Conservation (phyloP, 2,797 vertebrate species). For the Gallinago solitaria region DNA sequence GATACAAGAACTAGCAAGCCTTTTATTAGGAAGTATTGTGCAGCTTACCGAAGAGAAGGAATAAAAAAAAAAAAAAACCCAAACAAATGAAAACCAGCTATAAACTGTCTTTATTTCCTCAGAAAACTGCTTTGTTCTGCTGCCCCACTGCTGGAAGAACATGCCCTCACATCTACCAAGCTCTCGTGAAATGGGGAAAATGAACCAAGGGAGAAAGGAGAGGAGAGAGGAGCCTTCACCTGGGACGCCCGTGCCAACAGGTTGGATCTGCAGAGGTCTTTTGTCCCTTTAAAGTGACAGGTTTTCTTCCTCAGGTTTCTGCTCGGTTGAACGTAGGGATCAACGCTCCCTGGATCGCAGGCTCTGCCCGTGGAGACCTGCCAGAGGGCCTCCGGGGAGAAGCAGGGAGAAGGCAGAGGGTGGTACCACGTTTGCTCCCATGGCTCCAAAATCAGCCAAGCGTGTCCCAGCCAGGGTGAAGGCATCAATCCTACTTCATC, state of each 20-base stretch:
- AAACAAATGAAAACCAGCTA: not conserved
- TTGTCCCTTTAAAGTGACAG: not conserved
- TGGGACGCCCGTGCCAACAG: not conserved
- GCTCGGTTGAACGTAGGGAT: not conserved
- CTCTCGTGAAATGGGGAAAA: not conserved
- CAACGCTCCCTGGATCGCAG: not conserved
- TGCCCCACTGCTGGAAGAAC: not conserved
- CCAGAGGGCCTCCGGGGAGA: not conserved
- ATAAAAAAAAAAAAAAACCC: not conserved
- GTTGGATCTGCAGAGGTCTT: not conserved
- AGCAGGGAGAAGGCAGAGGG: not conserved
- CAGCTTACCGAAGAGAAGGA: not conserved
- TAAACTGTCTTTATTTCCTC: not conserved
- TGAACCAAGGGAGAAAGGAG: not conserved
- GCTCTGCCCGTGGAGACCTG: not conserved
- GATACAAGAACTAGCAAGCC: conserved; percentile 9
- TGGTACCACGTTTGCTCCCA: not conserved
- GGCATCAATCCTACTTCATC: not conserved
- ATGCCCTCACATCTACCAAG: not conserved
- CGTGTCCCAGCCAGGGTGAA: not conserved
- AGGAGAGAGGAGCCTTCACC: not conserved
- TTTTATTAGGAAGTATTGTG: not conserved
- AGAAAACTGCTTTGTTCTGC: not conserved
- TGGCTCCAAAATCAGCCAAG: not conserved
- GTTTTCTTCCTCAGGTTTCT: not conserved